Evolutionary conservation across 2,113 vertebrate genomes (phyloP).

Genomic region (Oncorhynchus keta): DNA sequence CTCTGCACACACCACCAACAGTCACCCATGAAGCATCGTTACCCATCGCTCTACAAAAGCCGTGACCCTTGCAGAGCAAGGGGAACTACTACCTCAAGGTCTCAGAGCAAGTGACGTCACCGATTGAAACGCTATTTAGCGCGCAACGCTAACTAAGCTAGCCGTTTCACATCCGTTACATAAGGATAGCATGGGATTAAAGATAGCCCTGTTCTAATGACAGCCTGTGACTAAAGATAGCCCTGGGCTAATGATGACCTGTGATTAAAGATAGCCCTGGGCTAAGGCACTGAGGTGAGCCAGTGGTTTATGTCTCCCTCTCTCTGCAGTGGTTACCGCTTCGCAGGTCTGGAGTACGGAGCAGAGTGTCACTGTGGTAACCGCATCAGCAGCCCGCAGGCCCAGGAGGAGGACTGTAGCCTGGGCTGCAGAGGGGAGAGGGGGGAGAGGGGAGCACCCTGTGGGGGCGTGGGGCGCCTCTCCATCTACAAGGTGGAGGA

Average conservation of each 20-base stretch:
- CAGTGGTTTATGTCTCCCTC: constrained; percentile 14
- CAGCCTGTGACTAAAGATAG: neutral
- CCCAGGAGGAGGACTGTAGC: constrained; percentile 82
- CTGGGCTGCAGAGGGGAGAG: constrained; percentile 78
- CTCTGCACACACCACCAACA: too few relatives aligned
- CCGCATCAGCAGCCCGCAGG: constrained; percentile 62
- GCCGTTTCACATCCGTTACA: too few relatives aligned
- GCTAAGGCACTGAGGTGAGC: constrained; percentile 17
- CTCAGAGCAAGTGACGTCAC: too few relatives aligned
- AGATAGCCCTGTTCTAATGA: constrained; percentile 25
- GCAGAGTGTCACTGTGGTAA: constrained; percentile 95
- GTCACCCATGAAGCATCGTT: too few relatives aligned
- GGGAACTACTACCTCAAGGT: too few relatives aligned
- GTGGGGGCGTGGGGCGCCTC: constrained; percentile 85
- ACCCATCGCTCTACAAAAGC: too few relatives aligned
- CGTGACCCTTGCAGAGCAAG: too few relatives aligned
- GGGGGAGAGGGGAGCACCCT: constrained; percentile 79
- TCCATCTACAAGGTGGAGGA: constrained; percentile 87
- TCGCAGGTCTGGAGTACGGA: constrained; percentile 87
- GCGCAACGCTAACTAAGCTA: too few relatives aligned
- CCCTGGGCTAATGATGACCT: constrained; percentile 14
- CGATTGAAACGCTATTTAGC: too few relatives aligned
- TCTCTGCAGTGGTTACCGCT: constrained; percentile 83
- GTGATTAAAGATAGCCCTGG: constrained; percentile 20
- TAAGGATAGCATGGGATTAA: neutral